These are phyloP conservation scores for Hydrotaea diabolus DNA, from an alignment of 2,888 invertebrate species.

Conservation along the genomic window DNA sequence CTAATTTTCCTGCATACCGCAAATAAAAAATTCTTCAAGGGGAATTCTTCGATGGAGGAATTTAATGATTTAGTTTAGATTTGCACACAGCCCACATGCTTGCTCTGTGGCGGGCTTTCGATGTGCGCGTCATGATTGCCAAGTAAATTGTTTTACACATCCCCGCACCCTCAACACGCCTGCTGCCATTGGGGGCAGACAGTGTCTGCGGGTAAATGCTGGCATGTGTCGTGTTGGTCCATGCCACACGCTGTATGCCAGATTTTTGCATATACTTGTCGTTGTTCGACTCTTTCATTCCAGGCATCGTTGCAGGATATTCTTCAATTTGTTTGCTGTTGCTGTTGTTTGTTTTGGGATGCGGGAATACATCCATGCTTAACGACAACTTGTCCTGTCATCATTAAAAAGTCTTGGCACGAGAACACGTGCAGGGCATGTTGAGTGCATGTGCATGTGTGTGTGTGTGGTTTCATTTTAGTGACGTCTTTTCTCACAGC, in stretches of 20 bases:
- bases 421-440: neutral
- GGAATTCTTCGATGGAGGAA: neutral
- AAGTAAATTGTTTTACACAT: too few species aligned
- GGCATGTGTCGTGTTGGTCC: neutral
- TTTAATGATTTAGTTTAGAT: neutral
- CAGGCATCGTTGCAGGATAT: too few species aligned
- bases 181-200: neutral
- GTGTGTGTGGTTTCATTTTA: too few species aligned
- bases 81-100: neutral
- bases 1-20: neutral
- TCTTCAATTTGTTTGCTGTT: too few species aligned
- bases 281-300: neutral
- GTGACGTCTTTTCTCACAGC: too few species aligned
- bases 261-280: too few species aligned
- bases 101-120: neutral
- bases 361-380: too few species aligned
- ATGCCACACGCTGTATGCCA: too few species aligned
- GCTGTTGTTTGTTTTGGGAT: too few species aligned
- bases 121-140: neutral
- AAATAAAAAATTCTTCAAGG: neutral
- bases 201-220: neutral
- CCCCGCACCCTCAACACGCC: too few species aligned
- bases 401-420: neutral
- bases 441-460: too few species aligned
- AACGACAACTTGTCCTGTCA: neutral